Percentiles rank a stretch among this genome's conserved stretches.
Evolutionary conservation across 2,888 invertebrate species (phyloP).

Genomic region (Mamestra brassicae): DNA sequence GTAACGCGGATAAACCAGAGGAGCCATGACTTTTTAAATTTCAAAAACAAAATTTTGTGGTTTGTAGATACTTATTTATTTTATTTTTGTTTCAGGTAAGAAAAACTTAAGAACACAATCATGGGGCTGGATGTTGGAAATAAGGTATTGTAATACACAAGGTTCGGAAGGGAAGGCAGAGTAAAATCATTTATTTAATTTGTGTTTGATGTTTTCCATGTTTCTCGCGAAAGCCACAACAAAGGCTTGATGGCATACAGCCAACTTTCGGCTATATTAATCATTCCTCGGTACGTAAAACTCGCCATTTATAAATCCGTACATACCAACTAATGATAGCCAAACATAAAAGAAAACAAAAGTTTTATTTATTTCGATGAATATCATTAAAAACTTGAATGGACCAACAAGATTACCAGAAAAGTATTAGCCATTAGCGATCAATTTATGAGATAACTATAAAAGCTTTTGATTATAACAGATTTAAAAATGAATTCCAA

Average conservation of each 20-base stretch:
- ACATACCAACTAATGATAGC: slow-evolving; percentile 72
- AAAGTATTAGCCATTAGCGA: slow-evolving; percentile 68
- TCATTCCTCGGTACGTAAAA: slow-evolving; percentile 80
- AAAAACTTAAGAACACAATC: slow-evolving; percentile 8
- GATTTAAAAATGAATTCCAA: slow-evolving; percentile 61
- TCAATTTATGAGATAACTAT: slow-evolving; percentile 66
- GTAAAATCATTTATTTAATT: slow-evolving; percentile 67
- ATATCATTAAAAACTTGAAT: slow-evolving; percentile 60
- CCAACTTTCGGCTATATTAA: slow-evolving; percentile 82
- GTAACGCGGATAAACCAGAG: slow-evolving; percentile 18
- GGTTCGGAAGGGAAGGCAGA: slow-evolving; percentile 9
- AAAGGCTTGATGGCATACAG: slow-evolving; percentile 80
- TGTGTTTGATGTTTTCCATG: slow-evolving; percentile 68
- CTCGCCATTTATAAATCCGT: slow-evolving; percentile 78
- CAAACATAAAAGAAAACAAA: slow-evolving; percentile 68
- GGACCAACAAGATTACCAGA: slow-evolving; percentile 53
- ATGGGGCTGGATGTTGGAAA: slow-evolving; percentile 2
- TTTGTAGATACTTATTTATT: slow-evolving; percentile 31
- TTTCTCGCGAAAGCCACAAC: slow-evolving; percentile 77
- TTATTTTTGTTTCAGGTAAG: slow-evolving; percentile 81
- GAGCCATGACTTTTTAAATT: slow-evolving; percentile 10
- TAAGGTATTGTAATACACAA: slow-evolving; percentile 29
- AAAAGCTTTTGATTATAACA: slow-evolving; percentile 65
- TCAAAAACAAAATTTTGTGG: slow-evolving; percentile 11
- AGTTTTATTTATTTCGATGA: slow-evolving; percentile 58